These are phyloP conservation scores for Nyctibius bracteatus DNA, from an alignment of 2,113 vertebrate genomes.

Conservation along the genomic window DNA sequence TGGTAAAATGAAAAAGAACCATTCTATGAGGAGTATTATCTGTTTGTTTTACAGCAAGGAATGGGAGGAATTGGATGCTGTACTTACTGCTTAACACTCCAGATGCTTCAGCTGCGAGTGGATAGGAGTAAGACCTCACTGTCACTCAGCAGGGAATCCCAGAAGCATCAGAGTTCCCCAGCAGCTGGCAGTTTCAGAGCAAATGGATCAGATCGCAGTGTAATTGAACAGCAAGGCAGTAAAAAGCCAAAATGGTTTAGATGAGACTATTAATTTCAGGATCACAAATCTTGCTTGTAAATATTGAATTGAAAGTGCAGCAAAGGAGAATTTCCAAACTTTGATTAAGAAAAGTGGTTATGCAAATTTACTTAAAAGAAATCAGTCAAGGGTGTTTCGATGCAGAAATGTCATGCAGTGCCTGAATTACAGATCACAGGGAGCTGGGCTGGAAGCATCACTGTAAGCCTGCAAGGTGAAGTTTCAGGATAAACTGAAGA, in stretches of 20 bases:
- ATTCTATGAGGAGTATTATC: background rate
- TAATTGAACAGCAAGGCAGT: slow-evolving; percentile 29
- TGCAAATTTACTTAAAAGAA: background rate
- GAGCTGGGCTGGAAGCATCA: background rate
- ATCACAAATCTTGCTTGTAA: slow-evolving; percentile 19
- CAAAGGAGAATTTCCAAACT: slow-evolving; percentile 1
- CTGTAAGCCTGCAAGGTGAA: background rate
- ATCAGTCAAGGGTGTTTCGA: background rate
- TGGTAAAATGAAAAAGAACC: background rate
- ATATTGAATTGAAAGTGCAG: background rate
- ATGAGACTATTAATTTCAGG: slow-evolving; percentile 30
- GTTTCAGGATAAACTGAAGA: background rate
- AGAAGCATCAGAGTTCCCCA: background rate
- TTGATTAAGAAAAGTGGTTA: slow-evolving; percentile 15
- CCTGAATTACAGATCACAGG: background rate
- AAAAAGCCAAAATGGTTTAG: slow-evolving; percentile 17
- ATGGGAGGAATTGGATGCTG: background rate
- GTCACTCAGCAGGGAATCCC: slow-evolving; percentile 24
- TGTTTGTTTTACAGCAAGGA: background rate
- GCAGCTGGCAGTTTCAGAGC: slow-evolving; percentile 15
- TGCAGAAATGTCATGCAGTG: background rate
- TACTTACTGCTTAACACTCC: slow-evolving; percentile 24
- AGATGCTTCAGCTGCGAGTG: background rate
- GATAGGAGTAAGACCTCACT: background rate
- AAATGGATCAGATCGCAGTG: background rate